phyloP scores from a whole-genome alignment of 2,113 vertebrate genomes.

The Rhynchopsitta pachyrhyncha region DNA sequence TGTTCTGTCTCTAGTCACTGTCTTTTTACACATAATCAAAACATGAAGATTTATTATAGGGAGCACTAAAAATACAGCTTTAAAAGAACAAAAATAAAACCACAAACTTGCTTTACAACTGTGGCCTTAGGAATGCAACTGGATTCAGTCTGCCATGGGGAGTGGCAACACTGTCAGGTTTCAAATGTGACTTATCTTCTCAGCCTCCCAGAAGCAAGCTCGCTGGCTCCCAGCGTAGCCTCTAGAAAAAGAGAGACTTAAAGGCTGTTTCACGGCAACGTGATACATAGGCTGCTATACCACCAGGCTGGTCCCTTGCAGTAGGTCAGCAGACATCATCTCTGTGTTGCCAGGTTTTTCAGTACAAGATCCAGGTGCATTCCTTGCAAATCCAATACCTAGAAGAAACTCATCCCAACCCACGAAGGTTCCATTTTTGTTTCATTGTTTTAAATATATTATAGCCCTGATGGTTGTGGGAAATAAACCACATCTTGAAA shows the following conservation, averaged over 20 bases:
- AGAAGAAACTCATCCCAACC: neutral
- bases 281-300: neutral
- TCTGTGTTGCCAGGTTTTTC: neutral
- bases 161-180: constrained; percentile 18
- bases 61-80: constrained; percentile 51
- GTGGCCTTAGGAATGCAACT: constrained; percentile 44
- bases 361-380: neutral
- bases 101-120: constrained; percentile 58
- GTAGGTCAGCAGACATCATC: neutral
- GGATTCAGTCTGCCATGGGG: constrained; percentile 11
- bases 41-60: constrained; percentile 66
- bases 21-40: constrained; percentile 64
- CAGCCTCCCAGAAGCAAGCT: neutral
- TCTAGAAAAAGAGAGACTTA: neutral
- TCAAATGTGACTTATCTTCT: constrained; percentile 21
- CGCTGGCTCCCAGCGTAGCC: accelerated
- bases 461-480: neutral
- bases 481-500: neutral
- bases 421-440: neutral
- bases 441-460: neutral
- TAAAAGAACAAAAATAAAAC: constrained; percentile 62
- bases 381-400: neutral
- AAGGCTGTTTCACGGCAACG: neutral
- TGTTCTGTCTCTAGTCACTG: constrained; percentile 59
- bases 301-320: neutral